Percentiles rank a stretch among this genome's conserved stretches.
phyloP scores from a whole-genome alignment of 92 coral and sea anemone species.

The Heliopora coerulea region DNA sequence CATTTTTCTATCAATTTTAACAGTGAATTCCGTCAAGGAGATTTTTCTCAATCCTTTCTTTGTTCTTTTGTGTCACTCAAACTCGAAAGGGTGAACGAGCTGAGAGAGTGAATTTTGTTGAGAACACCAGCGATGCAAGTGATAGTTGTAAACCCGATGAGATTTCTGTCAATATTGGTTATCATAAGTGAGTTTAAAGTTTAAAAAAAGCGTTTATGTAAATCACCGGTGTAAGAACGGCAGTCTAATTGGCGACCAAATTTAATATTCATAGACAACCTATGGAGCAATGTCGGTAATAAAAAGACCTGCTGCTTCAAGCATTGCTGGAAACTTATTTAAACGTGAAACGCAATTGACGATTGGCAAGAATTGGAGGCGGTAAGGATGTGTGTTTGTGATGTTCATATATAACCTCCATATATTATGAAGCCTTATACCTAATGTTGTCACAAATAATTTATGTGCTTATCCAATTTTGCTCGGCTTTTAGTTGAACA shows the following conservation, averaged over 20 bases:
- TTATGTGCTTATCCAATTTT: constrained; percentile 7
- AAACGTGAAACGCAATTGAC: neutral
- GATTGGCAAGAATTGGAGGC: neutral
- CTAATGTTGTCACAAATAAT: neutral
- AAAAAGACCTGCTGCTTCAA: neutral
- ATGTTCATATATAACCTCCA: neutral
- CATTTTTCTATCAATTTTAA: neutral
- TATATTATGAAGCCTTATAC: neutral
- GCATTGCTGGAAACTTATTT: neutral
- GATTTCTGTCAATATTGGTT: constrained; percentile 11
- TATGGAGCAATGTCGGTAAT: neutral
- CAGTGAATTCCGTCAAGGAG: too few species aligned
- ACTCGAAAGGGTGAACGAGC: too few species aligned
- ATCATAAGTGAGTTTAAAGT: neutral
- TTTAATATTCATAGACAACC: constrained; percentile 14
- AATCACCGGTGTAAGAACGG: neutral
- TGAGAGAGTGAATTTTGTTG: too few species aligned
- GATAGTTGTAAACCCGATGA: too few species aligned
- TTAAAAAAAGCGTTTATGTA: constrained; percentile 5
- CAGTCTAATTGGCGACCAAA: constrained; percentile 9
- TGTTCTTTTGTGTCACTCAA: too few species aligned
- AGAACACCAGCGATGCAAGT: too few species aligned
- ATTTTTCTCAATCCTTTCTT: too few species aligned
- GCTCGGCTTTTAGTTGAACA: neutral
- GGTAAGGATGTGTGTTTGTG: neutral